A percentile compares a stretch with the other conserved stretches of the same genome.
Evolutionary conservation across 2,113 vertebrate species (phyloP).

Genomic region (Lucifuga dentata): DNA sequence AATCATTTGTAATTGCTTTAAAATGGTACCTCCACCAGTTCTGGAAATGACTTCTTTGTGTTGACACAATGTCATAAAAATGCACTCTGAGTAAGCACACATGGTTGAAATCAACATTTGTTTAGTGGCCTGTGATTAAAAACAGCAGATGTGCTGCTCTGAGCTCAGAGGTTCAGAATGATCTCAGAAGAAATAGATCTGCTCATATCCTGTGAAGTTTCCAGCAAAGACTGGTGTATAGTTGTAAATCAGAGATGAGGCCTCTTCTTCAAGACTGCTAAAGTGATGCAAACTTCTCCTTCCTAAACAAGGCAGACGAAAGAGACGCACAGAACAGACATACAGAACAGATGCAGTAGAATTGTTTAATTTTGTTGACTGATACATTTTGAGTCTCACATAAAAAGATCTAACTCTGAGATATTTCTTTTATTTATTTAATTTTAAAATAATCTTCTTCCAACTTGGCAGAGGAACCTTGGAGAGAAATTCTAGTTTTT

Average conservation of each 20-base stretch:
- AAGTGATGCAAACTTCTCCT: constrained; percentile 82
- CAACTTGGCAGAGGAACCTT: too few species aligned
- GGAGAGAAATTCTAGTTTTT: too few species aligned
- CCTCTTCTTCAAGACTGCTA: constrained; percentile 71
- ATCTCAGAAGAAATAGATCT: constrained; percentile 82
- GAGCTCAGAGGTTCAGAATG: not conserved
- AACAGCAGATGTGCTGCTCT: not conserved
- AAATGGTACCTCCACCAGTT: not conserved
- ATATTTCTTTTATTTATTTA: too few species aligned
- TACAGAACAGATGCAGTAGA: not conserved
- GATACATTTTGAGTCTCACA: too few species aligned
- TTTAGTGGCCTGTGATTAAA: not conserved
- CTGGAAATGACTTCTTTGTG: not conserved
- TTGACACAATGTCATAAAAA: constrained; percentile 1
- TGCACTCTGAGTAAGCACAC: constrained; percentile 1
- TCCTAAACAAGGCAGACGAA: constrained; percentile 73
- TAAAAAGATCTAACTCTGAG: too few species aligned
- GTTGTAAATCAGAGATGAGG: constrained; percentile 80
- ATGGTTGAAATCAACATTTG: not conserved
- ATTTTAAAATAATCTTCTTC: too few species aligned
- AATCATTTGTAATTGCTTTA: too few species aligned
- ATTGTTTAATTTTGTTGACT: not conserved
- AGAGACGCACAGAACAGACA: constrained; percentile 5
- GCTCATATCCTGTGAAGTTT: constrained; percentile 78
- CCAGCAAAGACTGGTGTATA: constrained; percentile 75